phyloP scores from a whole-genome alignment of 2,888 invertebrate species.

The Brachylomia viminalis region DNA sequence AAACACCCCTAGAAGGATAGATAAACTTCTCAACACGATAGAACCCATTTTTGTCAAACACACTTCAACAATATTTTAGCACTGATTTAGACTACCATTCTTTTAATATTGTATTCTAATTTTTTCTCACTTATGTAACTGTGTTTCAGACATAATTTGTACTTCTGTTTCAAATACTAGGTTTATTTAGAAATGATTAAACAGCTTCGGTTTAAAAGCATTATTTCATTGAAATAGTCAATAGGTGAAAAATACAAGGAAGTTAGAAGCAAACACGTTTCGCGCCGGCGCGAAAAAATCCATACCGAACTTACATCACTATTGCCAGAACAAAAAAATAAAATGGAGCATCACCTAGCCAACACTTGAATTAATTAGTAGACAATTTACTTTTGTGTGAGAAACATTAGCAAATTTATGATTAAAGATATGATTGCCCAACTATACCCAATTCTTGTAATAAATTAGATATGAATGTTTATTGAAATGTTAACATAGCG shows the following conservation, averaged over 20 bases:
- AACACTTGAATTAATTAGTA: not conserved
- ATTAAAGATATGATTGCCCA: not conserved
- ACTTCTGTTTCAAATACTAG: slow-evolving; percentile 9
- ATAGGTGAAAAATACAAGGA: slow-evolving; percentile 57
- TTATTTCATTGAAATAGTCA: slow-evolving; percentile 38
- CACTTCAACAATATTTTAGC: slow-evolving; percentile 58
- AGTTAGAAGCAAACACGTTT: slow-evolving; percentile 77
- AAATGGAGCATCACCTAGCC: not conserved
- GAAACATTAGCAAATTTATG: not conserved
- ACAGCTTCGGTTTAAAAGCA: slow-evolving; percentile 36
- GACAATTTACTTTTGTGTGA: not conserved
- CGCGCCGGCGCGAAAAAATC: slow-evolving; percentile 90
- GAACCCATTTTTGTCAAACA: slow-evolving; percentile 86
- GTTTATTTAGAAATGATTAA: slow-evolving; percentile 9
- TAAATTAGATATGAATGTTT: not conserved
- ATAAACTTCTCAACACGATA: slow-evolving; percentile 97
- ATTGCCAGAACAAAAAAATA: slow-evolving; percentile 57
- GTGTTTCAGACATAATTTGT: slow-evolving; percentile 41
- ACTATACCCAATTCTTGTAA: not conserved
- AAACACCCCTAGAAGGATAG: slow-evolving; percentile 97
- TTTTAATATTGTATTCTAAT: slow-evolving; percentile 26
- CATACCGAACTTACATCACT: slow-evolving; percentile 70
- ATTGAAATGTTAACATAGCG: slow-evolving; percentile 1
- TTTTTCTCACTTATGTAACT: slow-evolving; percentile 53
- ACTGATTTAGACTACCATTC: slow-evolving; percentile 66